phyloP scores from a whole-genome alignment of 2,113 vertebrate species.

The Zingel zingel region DNA sequence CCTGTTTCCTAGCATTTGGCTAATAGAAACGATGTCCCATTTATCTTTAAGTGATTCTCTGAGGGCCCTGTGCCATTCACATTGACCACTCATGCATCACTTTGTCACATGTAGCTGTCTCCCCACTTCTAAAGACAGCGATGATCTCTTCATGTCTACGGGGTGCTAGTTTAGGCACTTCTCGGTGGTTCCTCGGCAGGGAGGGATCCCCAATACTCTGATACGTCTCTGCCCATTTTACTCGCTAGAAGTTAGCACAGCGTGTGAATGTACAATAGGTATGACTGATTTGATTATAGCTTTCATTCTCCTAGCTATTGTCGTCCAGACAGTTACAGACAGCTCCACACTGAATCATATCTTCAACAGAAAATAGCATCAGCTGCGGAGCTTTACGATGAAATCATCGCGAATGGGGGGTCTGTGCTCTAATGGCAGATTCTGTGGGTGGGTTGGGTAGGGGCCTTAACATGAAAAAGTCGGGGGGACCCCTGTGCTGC shows the following conservation, averaged over 20 bases:
- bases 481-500: constrained; percentile 53
- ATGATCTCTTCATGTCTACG: not conserved
- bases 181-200: not conserved
- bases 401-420: constrained; percentile 49
- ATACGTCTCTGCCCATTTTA: not conserved
- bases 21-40: not conserved
- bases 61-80: not conserved
- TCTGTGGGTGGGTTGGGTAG: constrained; percentile 40
- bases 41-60: not conserved
- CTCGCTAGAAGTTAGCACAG: constrained; percentile 41
- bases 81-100: constrained; percentile 12
- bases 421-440: constrained; percentile 42
- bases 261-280: constrained; percentile 47
- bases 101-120: constrained; percentile 1
- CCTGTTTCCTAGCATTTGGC: not conserved
- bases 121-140: not conserved
- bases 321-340: constrained; percentile 43
- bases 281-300: constrained; percentile 68
- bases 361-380: constrained; percentile 31
- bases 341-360: constrained; percentile 52
- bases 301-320: constrained; percentile 36
- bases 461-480: constrained; percentile 58
- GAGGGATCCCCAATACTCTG: not conserved
- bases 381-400: constrained; percentile 48
- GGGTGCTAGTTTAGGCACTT: not conserved